A percentile compares a stretch with the other conserved stretches of the same genome.
phyloP scores from a whole-genome alignment of 2,113 vertebrate genomes.

The Coptodon bakossiorum region DNA sequence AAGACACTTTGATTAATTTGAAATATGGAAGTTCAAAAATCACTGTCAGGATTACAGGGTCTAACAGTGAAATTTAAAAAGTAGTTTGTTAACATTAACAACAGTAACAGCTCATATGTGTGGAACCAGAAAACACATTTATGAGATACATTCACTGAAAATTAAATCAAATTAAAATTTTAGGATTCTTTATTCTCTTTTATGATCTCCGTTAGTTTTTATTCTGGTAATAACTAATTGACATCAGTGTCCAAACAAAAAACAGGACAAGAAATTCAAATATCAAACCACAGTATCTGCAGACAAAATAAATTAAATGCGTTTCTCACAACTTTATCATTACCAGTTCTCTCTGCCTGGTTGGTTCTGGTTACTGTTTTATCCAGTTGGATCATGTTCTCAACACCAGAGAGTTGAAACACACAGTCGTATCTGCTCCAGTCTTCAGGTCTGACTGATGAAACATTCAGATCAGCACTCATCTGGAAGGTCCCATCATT shows the following conservation, averaged over 20 bases:
- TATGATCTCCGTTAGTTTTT: fast-evolving
- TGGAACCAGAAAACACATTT: background rate
- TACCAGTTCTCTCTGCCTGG: background rate
- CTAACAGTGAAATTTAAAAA: background rate
- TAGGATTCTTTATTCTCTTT: background rate
- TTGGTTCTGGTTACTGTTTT: background rate
- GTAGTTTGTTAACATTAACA: background rate
- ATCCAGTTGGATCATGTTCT: background rate
- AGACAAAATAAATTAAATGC: background rate
- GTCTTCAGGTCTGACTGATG: background rate
- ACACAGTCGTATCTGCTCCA: background rate
- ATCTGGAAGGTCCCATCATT: background rate
- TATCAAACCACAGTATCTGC: fast-evolving
- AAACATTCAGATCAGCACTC: background rate
- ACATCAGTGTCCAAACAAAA: background rate
- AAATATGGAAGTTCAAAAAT: background rate
- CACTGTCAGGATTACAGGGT: background rate
- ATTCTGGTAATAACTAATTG: background rate
- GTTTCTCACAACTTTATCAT: background rate
- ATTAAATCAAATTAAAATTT: background rate
- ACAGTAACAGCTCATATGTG: fast-evolving
- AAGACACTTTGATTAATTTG: background rate
- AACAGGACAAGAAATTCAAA: fast-evolving
- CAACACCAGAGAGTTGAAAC: background rate
- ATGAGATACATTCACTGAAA: background rate